Conservation (phyloP, 2,113 vertebrate genomes). For the Hylia prasina region DNA sequence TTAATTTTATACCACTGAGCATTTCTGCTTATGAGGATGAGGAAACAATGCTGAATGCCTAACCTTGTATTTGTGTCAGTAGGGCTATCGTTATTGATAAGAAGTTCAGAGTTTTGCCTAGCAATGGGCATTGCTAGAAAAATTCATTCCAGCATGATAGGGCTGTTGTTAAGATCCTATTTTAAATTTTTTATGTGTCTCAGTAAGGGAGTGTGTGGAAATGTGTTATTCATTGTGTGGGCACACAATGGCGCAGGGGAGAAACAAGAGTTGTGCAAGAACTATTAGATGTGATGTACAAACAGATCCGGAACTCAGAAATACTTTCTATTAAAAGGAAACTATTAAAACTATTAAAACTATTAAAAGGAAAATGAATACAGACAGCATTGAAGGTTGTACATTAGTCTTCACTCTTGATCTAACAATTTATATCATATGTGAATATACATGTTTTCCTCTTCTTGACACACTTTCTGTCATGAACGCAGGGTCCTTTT, state of each 20-base stretch:
- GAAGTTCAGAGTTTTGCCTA: not conserved
- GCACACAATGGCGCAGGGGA: not conserved
- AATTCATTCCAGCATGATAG: not conserved
- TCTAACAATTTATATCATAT: not conserved
- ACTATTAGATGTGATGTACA: not conserved
- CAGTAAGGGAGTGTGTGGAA: rapidly evolving
- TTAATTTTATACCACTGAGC: not conserved
- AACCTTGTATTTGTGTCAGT: not conserved
- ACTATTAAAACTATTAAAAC: too few species aligned
- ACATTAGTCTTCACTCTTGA: not conserved
- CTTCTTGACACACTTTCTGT: not conserved
- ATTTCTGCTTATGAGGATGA: not conserved
- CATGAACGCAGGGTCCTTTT: not conserved
- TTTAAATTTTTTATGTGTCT: not conserved
- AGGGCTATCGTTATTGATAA: not conserved
- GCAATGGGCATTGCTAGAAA: not conserved
- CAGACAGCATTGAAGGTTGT: not conserved
- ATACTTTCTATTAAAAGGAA: not conserved
- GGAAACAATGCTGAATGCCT: not conserved
- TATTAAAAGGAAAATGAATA: not conserved
- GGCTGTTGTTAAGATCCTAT: not conserved
- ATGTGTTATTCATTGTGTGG: rapidly evolving
- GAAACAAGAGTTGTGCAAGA: not conserved
- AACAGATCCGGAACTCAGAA: not conserved
- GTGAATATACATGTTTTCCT: not conserved